Base-by-base conservation (phyloP, 2,113 vertebrate genomes). In the Microcebus murinus region DNA sequence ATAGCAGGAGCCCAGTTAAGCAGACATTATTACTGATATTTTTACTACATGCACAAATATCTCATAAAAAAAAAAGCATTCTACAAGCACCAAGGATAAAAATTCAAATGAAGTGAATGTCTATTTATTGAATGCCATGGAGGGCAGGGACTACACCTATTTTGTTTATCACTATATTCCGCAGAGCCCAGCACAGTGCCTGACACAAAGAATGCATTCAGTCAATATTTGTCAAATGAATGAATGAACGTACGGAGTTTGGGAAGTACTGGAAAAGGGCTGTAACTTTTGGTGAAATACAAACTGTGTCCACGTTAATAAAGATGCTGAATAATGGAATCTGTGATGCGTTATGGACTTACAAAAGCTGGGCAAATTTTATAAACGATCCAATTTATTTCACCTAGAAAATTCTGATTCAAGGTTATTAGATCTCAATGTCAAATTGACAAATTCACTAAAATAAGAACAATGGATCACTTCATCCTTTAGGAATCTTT, bases 401-500 rank as follows among this genome's bases (percentile, higher is more conserved):
- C 15, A 7, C n/a, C 57, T 39, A n/a, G 0, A 55, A 57, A 90
- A 55, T 55, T 55, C 52, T 59, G n/a, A 59, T 8, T 79, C 63
- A 39, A 57, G 4, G 50, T 76, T 92, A 57, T 50, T 7, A 34
- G 42, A 81, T 50, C 9, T 65, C 15, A 93, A 68, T 50, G 27
- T 17, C 21, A 96, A 76, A 31, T 17, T 52, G 42, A 86, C 6
- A 77, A 92, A 86, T n/a, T 63, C 42, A 68, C 13, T 57, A 71
- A 91, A 36, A 1, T 8, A 74, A 87, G 55, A 80, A 81, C 42
- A 89, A 85, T 23, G n/a, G 67, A 52, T 77, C 13, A 63, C 86
- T 96, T 92, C 13, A 23, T 57, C 73, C 84, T 86, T 65, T 71
- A 94, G 52, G 45, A 89, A 86, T 59, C 36, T 50, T 79, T 90